Percentiles rank a stretch among this genome's conserved stretches.
Evolutionary conservation across 2,113 vertebrate species (phyloP).

Genomic region (Fulmarus glacialis): DNA sequence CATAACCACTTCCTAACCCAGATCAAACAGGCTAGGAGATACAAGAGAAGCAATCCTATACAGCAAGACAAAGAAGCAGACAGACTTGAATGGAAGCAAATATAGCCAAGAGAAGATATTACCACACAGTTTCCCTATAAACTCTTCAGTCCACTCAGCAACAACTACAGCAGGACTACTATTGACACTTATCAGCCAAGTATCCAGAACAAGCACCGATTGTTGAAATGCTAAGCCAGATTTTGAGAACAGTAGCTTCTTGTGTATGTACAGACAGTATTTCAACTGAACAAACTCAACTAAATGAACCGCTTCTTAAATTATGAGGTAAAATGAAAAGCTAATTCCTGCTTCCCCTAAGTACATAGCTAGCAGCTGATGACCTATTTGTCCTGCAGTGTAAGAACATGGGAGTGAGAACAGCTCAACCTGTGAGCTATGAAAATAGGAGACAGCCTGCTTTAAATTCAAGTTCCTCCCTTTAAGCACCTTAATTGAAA

Average conservation of each 20-base stretch:
- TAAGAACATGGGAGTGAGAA: not conserved
- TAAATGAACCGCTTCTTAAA: not conserved
- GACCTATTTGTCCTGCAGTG: not conserved
- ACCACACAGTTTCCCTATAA: not conserved
- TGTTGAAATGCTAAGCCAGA: conserved; percentile 42
- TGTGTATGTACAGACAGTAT: not conserved
- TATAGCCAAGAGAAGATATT: not conserved
- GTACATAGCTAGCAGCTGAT: not conserved
- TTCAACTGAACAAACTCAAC: not conserved
- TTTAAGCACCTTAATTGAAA: not conserved
- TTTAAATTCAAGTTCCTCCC: not conserved
- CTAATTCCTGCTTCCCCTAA: not conserved
- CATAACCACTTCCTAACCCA: not conserved
- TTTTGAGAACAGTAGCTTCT: conserved; percentile 38
- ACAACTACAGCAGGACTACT: not conserved
- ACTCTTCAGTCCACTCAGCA: not conserved
- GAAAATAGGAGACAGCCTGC: not conserved
- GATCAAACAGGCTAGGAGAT: not conserved
- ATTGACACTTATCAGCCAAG: not conserved
- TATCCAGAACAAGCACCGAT: conserved; percentile 2
- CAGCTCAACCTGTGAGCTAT: not conserved
- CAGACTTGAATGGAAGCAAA: not conserved
- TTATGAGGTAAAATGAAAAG: not conserved
- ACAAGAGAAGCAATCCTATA: not conserved
- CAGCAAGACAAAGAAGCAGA: not conserved